These are phyloP conservation scores for Drosophila saltans DNA, from an alignment of 1,140 invertebrate genomes.

Conservation along the genomic window DNA sequence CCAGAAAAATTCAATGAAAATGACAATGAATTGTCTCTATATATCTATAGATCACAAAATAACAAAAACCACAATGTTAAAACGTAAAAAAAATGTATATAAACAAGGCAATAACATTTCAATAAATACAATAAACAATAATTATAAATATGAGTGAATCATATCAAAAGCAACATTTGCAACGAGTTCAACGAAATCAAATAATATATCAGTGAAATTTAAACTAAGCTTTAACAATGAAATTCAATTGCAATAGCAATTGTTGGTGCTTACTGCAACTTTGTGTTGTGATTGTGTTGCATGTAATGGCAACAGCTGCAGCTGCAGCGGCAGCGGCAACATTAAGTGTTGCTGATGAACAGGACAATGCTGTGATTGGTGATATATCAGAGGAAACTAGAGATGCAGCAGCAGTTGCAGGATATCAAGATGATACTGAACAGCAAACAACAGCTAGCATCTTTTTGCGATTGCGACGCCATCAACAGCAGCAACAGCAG, in stretches of 20 bases:
- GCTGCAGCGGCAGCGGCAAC: not conserved
- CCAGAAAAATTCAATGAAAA: not conserved
- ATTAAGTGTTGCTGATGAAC: slow-evolving; percentile 18
- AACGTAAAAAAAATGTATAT: slow-evolving; percentile 41
- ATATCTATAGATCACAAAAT: not conserved
- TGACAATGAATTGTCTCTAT: not conserved
- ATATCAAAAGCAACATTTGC: slow-evolving; percentile 41
- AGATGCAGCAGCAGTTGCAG: not conserved
- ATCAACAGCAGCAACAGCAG: slow-evolving; percentile 24
- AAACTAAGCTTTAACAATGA: slow-evolving; percentile 55
- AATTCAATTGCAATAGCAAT: slow-evolving; percentile 42
- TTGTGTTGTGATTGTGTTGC: slow-evolving; percentile 46
- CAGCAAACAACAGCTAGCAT: slow-evolving; percentile 7
- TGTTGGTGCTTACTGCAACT: slow-evolving; percentile 12
- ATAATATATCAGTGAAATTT: slow-evolving; percentile 28
- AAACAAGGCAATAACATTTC: slow-evolving; percentile 6
- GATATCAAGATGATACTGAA: not conserved
- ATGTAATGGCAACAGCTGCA: slow-evolving; percentile 17
- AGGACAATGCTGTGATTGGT: slow-evolving; percentile 68
- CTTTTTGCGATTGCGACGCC: slow-evolving; percentile 1
- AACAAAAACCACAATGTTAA: slow-evolving; percentile 35
- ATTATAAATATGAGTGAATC: slow-evolving; percentile 34
- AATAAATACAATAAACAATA: not conserved
- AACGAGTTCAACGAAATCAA: slow-evolving; percentile 25
- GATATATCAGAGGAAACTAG: slow-evolving; percentile 40